Conservation (phyloP, 2,888 invertebrate species). For the Drosophila lutescens region DNA sequence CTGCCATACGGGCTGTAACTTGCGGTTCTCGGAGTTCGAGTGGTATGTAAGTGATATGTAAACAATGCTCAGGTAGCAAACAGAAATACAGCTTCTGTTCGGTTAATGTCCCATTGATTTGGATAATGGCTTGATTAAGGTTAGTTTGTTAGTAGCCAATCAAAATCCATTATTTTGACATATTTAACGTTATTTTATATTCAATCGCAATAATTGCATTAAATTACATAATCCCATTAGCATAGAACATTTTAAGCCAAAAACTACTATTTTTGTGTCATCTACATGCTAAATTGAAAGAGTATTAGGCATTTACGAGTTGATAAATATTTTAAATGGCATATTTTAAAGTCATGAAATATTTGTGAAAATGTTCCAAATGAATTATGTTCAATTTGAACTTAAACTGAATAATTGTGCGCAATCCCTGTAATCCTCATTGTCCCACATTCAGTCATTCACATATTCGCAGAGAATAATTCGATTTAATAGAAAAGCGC, state of each 20-base stretch:
- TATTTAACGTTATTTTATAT: no score
- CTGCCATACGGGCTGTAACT: conserved; percentile 18
- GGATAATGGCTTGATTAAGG: not conserved
- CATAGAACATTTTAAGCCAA: not conserved
- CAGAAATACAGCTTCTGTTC: not conserved
- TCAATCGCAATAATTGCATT: no score
- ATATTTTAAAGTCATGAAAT: not conserved
- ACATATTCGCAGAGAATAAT: not conserved
- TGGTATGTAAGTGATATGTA: conserved; percentile 67
- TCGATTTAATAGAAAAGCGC: conserved; percentile 3
- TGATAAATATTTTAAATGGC: not conserved
- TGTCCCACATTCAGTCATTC: not conserved
- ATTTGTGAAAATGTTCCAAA: not conserved
- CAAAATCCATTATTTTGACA: no score
- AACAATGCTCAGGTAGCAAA: conserved; percentile 52
- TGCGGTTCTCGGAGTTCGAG: conserved; percentile 18
- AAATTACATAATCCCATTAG: not conserved
- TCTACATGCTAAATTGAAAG: no score
- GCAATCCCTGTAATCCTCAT: not conserved
- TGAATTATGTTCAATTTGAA: not conserved
- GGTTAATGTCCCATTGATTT: not conserved
- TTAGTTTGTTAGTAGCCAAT: no score
- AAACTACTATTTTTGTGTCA: no score
- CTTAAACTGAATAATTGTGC: not conserved
- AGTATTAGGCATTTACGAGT: not conserved